These are phyloP conservation scores for Lordiphosa mommai DNA, from an alignment of 1,140 invertebrate species.

Conservation along the genomic window DNA sequence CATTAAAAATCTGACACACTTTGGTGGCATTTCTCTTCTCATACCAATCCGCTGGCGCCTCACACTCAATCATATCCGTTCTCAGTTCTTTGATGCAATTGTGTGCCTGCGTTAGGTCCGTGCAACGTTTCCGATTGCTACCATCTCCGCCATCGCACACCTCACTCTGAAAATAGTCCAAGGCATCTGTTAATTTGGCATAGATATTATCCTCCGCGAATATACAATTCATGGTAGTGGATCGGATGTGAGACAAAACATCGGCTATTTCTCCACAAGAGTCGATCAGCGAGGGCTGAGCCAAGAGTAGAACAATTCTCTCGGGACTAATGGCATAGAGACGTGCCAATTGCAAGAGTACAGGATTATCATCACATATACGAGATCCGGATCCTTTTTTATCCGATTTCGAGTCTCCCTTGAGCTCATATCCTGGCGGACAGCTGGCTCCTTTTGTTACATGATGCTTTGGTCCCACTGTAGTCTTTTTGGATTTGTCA, in stretches of 20 bases:
- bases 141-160: slow-evolving; percentile 41
- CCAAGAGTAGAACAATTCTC: slow-evolving; percentile 59
- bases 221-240: slow-evolving; percentile 29
- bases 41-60: slow-evolving; percentile 73
- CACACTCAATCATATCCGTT: slow-evolving; percentile 72
- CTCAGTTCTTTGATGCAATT: slow-evolving; percentile 60
- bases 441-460: slow-evolving; percentile 13
- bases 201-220: slow-evolving; percentile 59
- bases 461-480: not conserved
- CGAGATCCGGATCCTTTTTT: not conserved
- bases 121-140: slow-evolving; percentile 42
- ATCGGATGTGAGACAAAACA: slow-evolving; percentile 42
- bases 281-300: slow-evolving; percentile 34
- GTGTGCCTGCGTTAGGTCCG: slow-evolving; percentile 38
- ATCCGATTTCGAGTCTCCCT: not conserved
- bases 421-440: slow-evolving; percentile 48
- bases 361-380: slow-evolving; percentile 65
- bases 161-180: slow-evolving; percentile 45
- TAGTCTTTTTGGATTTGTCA: not conserved
- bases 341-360: slow-evolving; percentile 65
- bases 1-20: slow-evolving; percentile 52
- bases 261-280: slow-evolving; percentile 45
- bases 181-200: slow-evolving; percentile 36
- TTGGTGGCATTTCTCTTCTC: slow-evolving; percentile 46
- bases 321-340: slow-evolving; percentile 70